Evolutionary conservation across 1,140 invertebrate species (phyloP).

Genomic region (Drosophila seguyi): DNA sequence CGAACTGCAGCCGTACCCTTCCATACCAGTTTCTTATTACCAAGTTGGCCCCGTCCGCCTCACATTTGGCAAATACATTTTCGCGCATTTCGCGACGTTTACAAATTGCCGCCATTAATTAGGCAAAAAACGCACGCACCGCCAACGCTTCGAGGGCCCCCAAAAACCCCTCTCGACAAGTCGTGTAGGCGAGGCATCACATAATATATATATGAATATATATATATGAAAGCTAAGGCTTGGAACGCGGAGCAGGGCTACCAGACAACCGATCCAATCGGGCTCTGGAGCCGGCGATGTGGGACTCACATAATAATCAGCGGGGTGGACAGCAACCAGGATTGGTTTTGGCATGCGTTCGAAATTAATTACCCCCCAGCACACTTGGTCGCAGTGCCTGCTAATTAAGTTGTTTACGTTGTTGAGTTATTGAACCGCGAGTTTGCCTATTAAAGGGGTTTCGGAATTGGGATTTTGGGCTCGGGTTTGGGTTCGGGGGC

Average conservation of each 20-base stretch:
- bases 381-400: constrained; percentile 42
- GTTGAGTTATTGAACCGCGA: constrained; percentile 75
- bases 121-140: constrained; percentile 79
- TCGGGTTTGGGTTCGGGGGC: constrained; percentile 1
- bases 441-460: constrained; percentile 26
- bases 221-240: constrained; percentile 37
- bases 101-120: constrained; percentile 84
- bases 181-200: constrained; percentile 61
- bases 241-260: constrained; percentile 27
- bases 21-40: constrained; percentile 74
- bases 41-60: constrained; percentile 46
- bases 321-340: constrained; percentile 80
- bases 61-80: constrained; percentile 80
- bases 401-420: constrained; percentile 82
- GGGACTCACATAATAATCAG: constrained; percentile 80
- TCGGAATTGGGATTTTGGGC: constrained; percentile 1
- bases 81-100: constrained; percentile 82
- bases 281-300: constrained; percentile 17
- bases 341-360: constrained; percentile 76
- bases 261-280: constrained; percentile 48
- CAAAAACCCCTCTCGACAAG: constrained; percentile 32
- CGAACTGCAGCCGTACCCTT: constrained; percentile 47
- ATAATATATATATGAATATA: constrained; percentile 6
- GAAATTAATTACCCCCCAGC: constrained; percentile 73
- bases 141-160: constrained; percentile 48